Percentiles rank a stretch among this genome's conserved stretches.
phyloP scores from a whole-genome alignment of 2,113 vertebrate species.

The Albula goreensis region DNA sequence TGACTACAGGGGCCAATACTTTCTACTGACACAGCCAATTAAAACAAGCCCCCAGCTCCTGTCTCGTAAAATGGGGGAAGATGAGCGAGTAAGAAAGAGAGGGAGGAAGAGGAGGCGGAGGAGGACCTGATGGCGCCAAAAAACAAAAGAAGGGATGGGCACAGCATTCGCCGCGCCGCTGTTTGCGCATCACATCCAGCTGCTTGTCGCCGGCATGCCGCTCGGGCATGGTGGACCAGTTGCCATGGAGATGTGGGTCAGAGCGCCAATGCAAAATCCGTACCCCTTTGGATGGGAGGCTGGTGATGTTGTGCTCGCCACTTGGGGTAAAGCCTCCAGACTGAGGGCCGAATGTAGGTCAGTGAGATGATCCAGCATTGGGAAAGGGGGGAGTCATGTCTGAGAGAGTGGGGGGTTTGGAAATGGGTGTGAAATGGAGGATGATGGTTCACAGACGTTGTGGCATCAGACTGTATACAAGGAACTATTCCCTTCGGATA shows the following conservation, averaged over 20 bases:
- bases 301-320: slow-evolving; percentile 52
- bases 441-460: neutral
- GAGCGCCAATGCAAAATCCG: slow-evolving; percentile 68
- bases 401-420: slow-evolving; percentile 29
- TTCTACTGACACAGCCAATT: neutral
- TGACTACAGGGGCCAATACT: neutral
- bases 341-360: slow-evolving; percentile 82
- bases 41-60: neutral
- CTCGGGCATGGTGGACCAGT: slow-evolving; percentile 66
- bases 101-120: neutral
- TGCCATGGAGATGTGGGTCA: slow-evolving; percentile 88
- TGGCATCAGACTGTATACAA: no score
- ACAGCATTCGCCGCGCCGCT: neutral
- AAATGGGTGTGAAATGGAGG: slow-evolving; percentile 14
- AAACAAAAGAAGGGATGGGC: neutral
- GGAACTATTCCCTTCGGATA: no score
- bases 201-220: neutral
- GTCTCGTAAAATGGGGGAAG: neutral
- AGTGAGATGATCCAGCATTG: slow-evolving; percentile 73
- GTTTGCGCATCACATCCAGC: neutral
- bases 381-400: slow-evolving; percentile 51
- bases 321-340: slow-evolving; percentile 65
- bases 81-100: neutral
- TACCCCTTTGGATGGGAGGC: slow-evolving; percentile 66
- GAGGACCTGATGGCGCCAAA: neutral